Evolutionary conservation across 2,797 vertebrate genomes (phyloP).

Genomic region (Enteromius radiatus): DNA sequence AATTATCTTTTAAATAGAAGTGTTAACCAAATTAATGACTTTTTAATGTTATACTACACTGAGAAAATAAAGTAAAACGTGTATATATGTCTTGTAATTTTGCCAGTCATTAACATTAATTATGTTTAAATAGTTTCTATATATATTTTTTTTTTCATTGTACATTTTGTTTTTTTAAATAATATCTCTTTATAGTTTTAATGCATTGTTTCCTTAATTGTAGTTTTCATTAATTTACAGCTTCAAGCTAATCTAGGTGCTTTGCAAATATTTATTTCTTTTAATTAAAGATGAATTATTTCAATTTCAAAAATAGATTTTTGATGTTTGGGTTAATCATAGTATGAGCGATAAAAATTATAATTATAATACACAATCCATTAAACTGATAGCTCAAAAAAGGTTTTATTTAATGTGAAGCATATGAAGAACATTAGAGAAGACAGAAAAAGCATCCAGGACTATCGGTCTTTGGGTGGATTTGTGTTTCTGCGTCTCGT

Average conservation of each 20-base stretch:
- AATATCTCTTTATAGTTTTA: background rate
- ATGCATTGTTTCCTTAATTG: background rate
- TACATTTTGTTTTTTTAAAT: background rate
- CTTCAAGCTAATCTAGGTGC: background rate
- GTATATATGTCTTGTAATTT: background rate
- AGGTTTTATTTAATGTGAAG: slow-evolving; percentile 16
- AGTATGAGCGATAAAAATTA: background rate
- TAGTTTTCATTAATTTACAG: background rate
- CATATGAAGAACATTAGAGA: background rate
- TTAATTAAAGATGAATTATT: background rate
- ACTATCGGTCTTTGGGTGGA: slow-evolving; percentile 87
- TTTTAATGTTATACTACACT: background rate
- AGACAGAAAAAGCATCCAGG: background rate
- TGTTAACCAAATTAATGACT: background rate
- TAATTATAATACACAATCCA: background rate
- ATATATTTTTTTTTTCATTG: too few relatives aligned
- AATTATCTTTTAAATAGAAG: background rate
- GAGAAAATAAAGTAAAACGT: background rate
- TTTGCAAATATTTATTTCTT: background rate
- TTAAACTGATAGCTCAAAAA: background rate
- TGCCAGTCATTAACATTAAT: background rate
- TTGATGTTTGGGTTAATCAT: background rate
- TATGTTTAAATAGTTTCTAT: background rate
- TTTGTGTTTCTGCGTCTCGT: slow-evolving; percentile 85
- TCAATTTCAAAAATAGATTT: background rate